Base-by-base conservation (phyloP, 2,797 vertebrate species). In the Lindbergichthys nudifrons region DNA sequence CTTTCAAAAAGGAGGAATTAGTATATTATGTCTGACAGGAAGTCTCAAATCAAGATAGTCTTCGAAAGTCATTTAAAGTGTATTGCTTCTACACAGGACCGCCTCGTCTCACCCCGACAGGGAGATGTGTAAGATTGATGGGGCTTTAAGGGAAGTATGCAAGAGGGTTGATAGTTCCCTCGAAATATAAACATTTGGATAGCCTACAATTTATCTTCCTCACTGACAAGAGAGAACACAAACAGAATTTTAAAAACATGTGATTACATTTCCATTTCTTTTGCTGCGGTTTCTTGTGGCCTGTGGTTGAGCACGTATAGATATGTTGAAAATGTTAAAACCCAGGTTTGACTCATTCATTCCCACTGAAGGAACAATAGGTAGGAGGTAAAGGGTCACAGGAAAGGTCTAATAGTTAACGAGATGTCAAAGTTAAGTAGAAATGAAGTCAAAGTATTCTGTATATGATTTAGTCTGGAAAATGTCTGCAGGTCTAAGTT, bases 131-230 rank as follows among this genome's bases (percentile, higher is more conserved):
- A 23, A 78, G 80, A 87, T 47, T 77, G 69, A 87, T 79, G 64
- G 30, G 3, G 41, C 65, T 52, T 7, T 36, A 10, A 13, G 50
- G 36, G 63, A 69, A 63, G 61, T 71, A 63, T 71, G 59, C 59
- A 47, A 23, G 16, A 68, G 42, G 32, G 46, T 72, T 73, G 52
- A 58, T 23, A 56, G 60, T 61, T 69, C 56, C 16, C 19, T 69
- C 39, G 56, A 82, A 83, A 73, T 67, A 62, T 69, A 77, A 83
- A 77, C 73, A 83, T 80, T 81, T 71, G 57, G 16, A 71, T 58
- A 39, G 66, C 9, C 45, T 3, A 41, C n/a, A 42, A 85, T 88
- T 70, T 16, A 46, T 86, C 75, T 80, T 73, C 47, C 42, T 50
- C 19, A 11, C 53, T 59, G 66, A 80, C 73, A 79, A 71, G 74